Percentiles rank a stretch among this genome's conserved stretches.
Evolutionary conservation across 2,113 vertebrate genomes (phyloP).

Genomic region (Regulus satrapa): DNA sequence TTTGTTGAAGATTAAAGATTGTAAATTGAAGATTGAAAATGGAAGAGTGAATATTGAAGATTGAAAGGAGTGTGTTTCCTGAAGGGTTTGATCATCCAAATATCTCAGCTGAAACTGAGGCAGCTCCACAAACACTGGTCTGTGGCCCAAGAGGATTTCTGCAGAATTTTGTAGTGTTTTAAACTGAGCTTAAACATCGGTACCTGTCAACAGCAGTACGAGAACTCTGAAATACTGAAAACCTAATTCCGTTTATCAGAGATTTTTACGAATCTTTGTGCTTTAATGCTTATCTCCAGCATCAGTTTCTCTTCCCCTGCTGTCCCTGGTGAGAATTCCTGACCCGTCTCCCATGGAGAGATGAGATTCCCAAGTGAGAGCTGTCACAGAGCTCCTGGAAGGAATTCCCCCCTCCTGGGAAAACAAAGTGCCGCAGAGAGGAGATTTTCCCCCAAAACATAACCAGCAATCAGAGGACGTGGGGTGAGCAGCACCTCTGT

Average conservation of each 20-base stretch:
- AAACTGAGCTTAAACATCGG: not conserved
- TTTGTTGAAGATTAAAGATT: too few relatives aligned
- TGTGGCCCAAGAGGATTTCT: too few relatives aligned
- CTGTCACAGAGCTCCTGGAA: not conserved
- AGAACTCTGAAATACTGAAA: not conserved
- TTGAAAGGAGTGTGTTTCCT: not conserved
- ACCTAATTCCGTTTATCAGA: accelerated
- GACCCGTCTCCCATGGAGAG: accelerated
- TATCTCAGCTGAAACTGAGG: not conserved
- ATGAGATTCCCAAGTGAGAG: not conserved
- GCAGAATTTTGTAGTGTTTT: not conserved
- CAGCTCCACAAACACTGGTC: accelerated
- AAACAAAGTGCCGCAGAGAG: too few relatives aligned
- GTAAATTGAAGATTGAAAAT: too few relatives aligned
- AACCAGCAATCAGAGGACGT: not conserved
- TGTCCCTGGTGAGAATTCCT: not conserved
- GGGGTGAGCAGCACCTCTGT: not conserved
- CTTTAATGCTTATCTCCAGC: not conserved
- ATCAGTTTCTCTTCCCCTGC: accelerated
- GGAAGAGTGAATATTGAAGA: too few relatives aligned
- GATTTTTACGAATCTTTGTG: not conserved
- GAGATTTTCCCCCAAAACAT: not conserved
- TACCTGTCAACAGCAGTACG: not conserved
- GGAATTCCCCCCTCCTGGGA: not conserved
- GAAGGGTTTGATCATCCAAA: not conserved